Conservation (phyloP, 1,140 invertebrate genomes). For the Capitella teleta region DNA sequence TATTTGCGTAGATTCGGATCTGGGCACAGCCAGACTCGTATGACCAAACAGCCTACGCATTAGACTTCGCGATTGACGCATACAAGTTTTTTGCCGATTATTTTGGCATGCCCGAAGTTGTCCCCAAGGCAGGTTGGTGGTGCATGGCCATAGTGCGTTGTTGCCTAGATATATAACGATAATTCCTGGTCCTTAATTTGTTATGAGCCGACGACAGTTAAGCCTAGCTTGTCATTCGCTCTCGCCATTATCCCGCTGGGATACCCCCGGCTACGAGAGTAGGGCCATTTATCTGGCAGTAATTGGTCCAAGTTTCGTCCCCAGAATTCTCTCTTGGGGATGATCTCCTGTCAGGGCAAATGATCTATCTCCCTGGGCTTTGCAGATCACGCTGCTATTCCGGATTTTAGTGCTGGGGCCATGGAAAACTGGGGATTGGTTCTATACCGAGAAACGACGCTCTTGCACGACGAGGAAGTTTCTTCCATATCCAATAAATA, state of each 20-base stretch:
- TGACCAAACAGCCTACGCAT: conserved; percentile 31
- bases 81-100: conserved; percentile 34
- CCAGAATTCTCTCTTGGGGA: no score
- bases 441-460: conserved; percentile 38
- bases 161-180: no score
- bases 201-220: no score
- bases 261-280: no score
- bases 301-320: no score
- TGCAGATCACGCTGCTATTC: conserved; percentile 43
- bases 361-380: no score
- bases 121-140: conserved; percentile 37
- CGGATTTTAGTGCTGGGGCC: conserved; percentile 44
- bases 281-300: no score
- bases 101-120: conserved; percentile 28
- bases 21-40: conserved; percentile 35
- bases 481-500: conserved; percentile 32
- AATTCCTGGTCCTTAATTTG: no score
- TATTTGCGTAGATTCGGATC: conserved; percentile 25
- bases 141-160: no score
- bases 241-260: no score
- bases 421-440: conserved; percentile 46
- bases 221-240: no score
- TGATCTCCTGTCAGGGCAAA: no score
- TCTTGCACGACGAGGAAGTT: conserved; percentile 32
- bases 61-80: conserved; percentile 21